Base-by-base conservation (phyloP, 2,113 vertebrate species). In the Setophaga petechia region DNA sequence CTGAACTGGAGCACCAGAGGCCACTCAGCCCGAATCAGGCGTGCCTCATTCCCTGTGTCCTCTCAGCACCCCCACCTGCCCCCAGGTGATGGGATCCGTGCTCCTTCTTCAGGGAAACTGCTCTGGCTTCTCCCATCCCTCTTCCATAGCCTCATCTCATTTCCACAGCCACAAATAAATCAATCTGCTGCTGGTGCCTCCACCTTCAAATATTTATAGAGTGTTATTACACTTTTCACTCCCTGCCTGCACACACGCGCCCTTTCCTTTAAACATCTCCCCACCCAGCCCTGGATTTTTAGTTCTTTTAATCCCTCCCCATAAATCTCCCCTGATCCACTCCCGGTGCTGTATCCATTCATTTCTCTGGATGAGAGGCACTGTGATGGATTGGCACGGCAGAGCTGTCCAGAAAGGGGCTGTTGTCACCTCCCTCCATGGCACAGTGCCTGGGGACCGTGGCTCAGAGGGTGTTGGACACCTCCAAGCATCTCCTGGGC, bases 151-250 rank as follows among this genome's bases (percentile, higher is more conserved):
- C 61, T 63, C 79, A 72, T 92, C 93, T 87, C 79, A 37, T 94
- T 90, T 93, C 87, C 93, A 84, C 61, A 44, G 69, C 92, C 90
- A 78, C 8, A 9, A 94, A 96, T 96, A 95, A 95, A 94, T 96
- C 95, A 96, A 89, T 95, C 94, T 92, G 82, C 80, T 96, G 43
- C 94, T 89, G 95, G 94, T 93, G 93, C 95, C 95, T 95, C 75
- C 95, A 95, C 92, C 93, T 93, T 94, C 94, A 94, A 94, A 94
- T 96, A 96, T 96, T 95, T 96, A 96, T 95, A 96, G 92, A 43
- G 87, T 96, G 94, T 96, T 96, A 95, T 83, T 91, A 85, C 94
- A 85, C 92, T 91, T 94, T 91, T 96, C 92, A 66, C 94, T 96
- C 88, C 95, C 89, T 95, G 90, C 92, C 84, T 95, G 83, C 68